Evolutionary conservation across 2,797 vertebrate genomes (phyloP).

Genomic region (Notoglanidium macrostoma): DNA sequence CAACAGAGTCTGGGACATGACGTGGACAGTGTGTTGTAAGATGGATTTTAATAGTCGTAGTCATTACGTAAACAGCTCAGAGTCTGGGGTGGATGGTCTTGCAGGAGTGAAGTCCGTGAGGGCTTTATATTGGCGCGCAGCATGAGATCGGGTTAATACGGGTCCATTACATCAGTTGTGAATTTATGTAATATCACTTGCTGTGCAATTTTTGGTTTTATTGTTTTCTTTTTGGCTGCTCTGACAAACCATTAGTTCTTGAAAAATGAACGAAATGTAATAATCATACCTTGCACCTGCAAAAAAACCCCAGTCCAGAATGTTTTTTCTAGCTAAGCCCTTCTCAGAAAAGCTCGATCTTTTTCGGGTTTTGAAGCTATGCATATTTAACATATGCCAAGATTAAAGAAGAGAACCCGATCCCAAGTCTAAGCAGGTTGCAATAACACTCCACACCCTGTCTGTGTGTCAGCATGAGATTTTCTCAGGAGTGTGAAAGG

Average conservation of each 20-base stretch:
- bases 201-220: neutral
- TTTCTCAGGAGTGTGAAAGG: constrained; percentile 51
- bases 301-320: neutral
- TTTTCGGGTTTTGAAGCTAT: constrained; percentile 32
- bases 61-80: constrained; percentile 35
- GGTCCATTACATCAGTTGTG: neutral
- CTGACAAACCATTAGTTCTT: neutral
- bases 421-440: constrained; percentile 42
- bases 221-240: neutral
- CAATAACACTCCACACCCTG: constrained; percentile 58
- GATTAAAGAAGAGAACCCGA: constrained; percentile 43
- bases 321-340: too few species aligned
- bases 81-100: constrained; percentile 23
- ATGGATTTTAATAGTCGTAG: constrained; percentile 13
- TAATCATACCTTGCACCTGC: neutral
- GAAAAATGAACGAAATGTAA: neutral
- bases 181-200: neutral
- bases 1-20: constrained; percentile 1
- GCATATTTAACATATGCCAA: constrained; percentile 28
- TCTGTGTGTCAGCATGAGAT: constrained; percentile 45
- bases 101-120: neutral
- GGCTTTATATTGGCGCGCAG: neutral
- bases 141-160: neutral
- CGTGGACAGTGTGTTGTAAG: constrained; percentile 15
- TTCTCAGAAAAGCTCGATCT: neutral